These are phyloP conservation scores for Melipona quadrifasciata DNA, from an alignment of 1,140 invertebrate genomes.

Conservation along the genomic window DNA sequence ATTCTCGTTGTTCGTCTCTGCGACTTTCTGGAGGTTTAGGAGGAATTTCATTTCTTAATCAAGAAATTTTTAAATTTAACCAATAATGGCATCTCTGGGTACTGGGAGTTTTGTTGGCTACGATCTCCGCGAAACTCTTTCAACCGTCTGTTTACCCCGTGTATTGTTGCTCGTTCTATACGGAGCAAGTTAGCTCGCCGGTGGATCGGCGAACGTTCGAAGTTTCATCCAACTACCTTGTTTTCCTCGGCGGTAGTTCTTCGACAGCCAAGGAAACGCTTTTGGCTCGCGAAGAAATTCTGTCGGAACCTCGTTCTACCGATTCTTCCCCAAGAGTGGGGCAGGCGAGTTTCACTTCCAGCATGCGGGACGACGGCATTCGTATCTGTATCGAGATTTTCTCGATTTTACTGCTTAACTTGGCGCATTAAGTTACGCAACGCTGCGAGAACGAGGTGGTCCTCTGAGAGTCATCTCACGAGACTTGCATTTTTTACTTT, in stretches of 20 bases:
- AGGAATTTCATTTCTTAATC: background rate
- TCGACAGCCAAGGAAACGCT: background rate
- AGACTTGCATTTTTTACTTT: background rate
- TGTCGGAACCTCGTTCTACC: background rate
- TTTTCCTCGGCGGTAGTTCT: background rate
- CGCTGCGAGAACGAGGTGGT: background rate
- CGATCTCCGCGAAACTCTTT: background rate
- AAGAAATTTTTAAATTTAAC: background rate
- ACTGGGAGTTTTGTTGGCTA: background rate
- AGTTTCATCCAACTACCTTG: conserved; percentile 8
- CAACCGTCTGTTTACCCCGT: background rate
- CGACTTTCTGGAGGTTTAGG: too few species aligned
- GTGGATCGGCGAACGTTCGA: background rate
- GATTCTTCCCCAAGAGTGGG: background rate
- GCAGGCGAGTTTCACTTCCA: background rate
- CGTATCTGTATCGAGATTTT: background rate
- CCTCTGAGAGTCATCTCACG: background rate
- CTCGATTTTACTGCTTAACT: background rate
- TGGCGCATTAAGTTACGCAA: background rate
- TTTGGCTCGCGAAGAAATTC: background rate
- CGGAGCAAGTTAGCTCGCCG: background rate
- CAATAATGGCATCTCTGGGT: background rate
- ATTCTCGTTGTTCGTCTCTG: too few species aligned
- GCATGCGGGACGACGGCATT: background rate
- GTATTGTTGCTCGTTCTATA: background rate